Evolutionary conservation across 1,140 invertebrate species (phyloP).

Genomic region (Drosophila chauvacae): DNA sequence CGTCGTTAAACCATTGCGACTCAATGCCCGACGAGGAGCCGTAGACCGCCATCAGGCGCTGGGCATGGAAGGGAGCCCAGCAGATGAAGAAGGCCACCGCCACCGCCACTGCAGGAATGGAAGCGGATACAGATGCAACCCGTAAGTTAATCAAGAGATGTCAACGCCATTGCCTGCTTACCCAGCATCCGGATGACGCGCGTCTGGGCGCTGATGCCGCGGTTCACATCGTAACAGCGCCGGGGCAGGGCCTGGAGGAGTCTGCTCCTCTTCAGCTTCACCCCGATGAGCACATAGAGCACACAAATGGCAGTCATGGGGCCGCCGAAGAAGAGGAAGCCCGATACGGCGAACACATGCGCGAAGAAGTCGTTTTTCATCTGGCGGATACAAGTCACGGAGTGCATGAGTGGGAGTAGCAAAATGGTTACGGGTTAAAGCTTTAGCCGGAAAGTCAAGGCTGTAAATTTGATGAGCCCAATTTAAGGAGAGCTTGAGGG

Average conservation of each 20-base stretch:
- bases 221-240: slow-evolving; percentile 71
- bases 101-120: slow-evolving; percentile 91
- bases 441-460: slow-evolving; percentile 1
- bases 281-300: slow-evolving; percentile 93
- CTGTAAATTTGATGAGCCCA: slow-evolving; percentile 30
- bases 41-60: slow-evolving; percentile 91
- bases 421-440: slow-evolving; percentile 9
- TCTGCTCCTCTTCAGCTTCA: slow-evolving; percentile 87
- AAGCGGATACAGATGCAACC: slow-evolving; percentile 9
- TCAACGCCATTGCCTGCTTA: slow-evolving; percentile 84
- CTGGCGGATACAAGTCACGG: slow-evolving; percentile 41
- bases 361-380: slow-evolving; percentile 87
- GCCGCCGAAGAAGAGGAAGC: slow-evolving; percentile 92
- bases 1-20: slow-evolving; percentile 81
- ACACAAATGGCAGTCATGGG: slow-evolving; percentile 95
- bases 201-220: slow-evolving; percentile 85
- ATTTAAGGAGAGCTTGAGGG: slow-evolving; percentile 5
- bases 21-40: slow-evolving; percentile 84
- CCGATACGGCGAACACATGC: slow-evolving; percentile 93
- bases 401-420: slow-evolving; percentile 2
- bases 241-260: slow-evolving; percentile 76
- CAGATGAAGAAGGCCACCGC: slow-evolving; percentile 97
- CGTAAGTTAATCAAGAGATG: slow-evolving; percentile 7
- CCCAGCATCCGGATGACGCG: slow-evolving; percentile 89
- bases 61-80: slow-evolving; percentile 97